Base-by-base conservation (phyloP, 2,797 vertebrate genomes). In the Enteromius unitaeniatus region DNA sequence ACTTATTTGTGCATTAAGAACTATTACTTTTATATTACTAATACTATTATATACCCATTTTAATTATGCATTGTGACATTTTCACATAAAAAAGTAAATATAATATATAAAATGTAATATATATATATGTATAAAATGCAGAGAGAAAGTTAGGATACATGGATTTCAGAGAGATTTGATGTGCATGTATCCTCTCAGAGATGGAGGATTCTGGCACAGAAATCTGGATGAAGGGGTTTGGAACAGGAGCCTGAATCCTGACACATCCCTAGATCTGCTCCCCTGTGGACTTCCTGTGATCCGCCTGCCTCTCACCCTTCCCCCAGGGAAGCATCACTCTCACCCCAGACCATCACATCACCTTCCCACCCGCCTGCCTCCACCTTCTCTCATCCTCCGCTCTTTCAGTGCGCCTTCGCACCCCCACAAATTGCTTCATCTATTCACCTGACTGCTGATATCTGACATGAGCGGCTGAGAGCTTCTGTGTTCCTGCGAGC, bases 341-440 rank as follows among this genome's bases (percentile, higher is more conserved):
- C 75, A 84, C 70, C 72, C 65, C 77, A 80, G 85, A 88, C 87
- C 83, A 80, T 82, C 83, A 82, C 87, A 88, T 88, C 87, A 77
- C 76, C 82, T 77, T 87, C 80, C 47, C 79, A 76, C 70, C 31
- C 60, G 58, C 84, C 26, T 69, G 62, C 82, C 68, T 76, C 14
- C 79, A 82, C 75, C 79, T 81, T 70, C 64, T 83, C 69, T 78
- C 84, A 78, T 87, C 68, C 84, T 84, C 81, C 67, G 49, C 72
- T 55, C 84, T 75, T 49, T 55, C 78, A 62, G 83, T 34, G 28
- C 60, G 73, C 31, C 86, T 81, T 83, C 83, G 72, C 82, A 72
- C 82, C 78, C 82, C 64, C 85, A 73, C 79, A 82, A 67, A 84
- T 19, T 67, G 81, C 84, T 87, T 74, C 79, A 79, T 86, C 85